Percentiles rank a stretch among this genome's conserved stretches.
Conservation (phyloP, 1,140 invertebrate genomes). For the Aricia agestis region DNA sequence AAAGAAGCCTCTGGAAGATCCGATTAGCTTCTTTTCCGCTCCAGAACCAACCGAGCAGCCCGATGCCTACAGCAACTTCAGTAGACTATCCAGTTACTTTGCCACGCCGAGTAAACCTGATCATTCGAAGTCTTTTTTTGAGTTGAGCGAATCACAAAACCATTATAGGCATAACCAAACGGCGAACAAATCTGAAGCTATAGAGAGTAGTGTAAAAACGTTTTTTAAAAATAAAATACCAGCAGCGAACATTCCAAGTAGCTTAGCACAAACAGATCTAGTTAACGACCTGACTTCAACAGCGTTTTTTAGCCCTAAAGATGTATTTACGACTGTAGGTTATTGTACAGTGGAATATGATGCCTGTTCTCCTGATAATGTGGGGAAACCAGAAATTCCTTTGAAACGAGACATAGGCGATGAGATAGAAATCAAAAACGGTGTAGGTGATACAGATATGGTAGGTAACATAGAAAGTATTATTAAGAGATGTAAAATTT, state of each 20-base stretch:
- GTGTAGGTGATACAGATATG: conserved; percentile 26
- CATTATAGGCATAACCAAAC: conserved; percentile 50
- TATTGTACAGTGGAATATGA: conserved; percentile 58
- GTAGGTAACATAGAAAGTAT: conserved; percentile 25
- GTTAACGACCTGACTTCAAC: conserved; percentile 53
- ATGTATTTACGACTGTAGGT: conserved; percentile 51
- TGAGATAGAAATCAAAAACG: conserved; percentile 16
- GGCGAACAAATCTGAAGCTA: conserved; percentile 22
- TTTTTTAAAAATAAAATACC: conserved; percentile 26
- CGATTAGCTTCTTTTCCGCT: conserved; percentile 47
- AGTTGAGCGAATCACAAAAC: conserved; percentile 67
- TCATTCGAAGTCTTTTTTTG: conserved; percentile 70
- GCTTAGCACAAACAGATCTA: conserved; percentile 37
- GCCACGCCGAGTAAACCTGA: conserved; percentile 46
- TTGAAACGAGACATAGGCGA: conserved; percentile 19
- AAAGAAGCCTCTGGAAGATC: conserved; percentile 37
- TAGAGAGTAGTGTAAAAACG: conserved; percentile 27
- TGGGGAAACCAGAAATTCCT: conserved; percentile 32
- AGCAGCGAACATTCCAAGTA: conserved; percentile 25
- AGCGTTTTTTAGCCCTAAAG: conserved; percentile 34
- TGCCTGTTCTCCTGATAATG: conserved; percentile 28
- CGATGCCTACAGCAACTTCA: conserved; percentile 42
- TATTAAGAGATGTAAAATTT: conserved; percentile 46
- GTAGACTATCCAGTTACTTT: conserved; percentile 64
- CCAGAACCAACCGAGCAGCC: conserved; percentile 24